Evolutionary conservation across 2,797 vertebrate species (phyloP).

Genomic region (Sebastes trivittatus): DNA sequence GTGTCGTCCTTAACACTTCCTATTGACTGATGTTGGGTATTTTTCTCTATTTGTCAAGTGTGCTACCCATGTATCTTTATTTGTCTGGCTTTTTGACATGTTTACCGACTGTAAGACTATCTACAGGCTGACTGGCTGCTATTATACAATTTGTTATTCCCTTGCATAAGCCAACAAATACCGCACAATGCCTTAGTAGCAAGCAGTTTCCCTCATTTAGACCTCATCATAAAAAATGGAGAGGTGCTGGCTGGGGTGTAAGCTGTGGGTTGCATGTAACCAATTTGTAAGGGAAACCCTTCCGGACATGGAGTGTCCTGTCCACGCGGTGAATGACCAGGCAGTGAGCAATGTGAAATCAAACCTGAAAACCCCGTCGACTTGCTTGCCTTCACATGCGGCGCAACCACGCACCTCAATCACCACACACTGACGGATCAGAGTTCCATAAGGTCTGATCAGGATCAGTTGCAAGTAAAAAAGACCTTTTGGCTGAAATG

Average conservation of each 20-base stretch:
- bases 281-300: conserved; percentile 69
- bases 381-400: not conserved
- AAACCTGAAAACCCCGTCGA: conserved; percentile 50
- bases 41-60: conserved; percentile 9
- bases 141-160: not conserved
- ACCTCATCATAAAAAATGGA: conserved; percentile 60
- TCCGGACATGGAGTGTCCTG: conserved; percentile 28
- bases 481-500: not conserved
- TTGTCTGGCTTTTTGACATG: conserved; percentile 17
- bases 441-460: not conserved
- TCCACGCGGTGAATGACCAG: conserved; percentile 37
- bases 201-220: conserved; percentile 44
- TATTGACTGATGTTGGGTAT: not conserved
- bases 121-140: not conserved
- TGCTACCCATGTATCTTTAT: not conserved
- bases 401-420: not conserved
- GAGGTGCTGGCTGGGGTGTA: conserved; percentile 44
- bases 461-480: not conserved
- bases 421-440: not conserved
- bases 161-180: not conserved
- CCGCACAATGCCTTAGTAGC: not conserved
- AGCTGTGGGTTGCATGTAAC: conserved; percentile 59
- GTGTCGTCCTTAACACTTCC: not conserved
- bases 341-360: conserved; percentile 47
- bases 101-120: conserved; percentile 2